Conservation (phyloP, 2,113 vertebrate species). For the Phalacrocorax pelagicus region DNA sequence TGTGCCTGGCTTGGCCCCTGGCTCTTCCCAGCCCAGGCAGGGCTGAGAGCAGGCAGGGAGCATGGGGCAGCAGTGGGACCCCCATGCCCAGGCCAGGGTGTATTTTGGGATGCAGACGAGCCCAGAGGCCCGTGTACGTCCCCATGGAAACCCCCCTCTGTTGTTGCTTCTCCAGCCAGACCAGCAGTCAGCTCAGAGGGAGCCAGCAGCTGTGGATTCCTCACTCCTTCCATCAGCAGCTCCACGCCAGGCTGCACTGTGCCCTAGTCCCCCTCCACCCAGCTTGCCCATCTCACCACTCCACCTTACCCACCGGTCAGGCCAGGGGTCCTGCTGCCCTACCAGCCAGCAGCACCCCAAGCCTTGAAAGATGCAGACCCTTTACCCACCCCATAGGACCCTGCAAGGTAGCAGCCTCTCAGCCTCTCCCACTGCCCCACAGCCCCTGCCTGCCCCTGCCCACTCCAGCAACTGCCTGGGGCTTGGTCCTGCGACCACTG, state of each 20-base stretch:
- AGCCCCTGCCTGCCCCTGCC: background rate
- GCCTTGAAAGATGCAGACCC: fast-evolving
- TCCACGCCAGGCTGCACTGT: background rate
- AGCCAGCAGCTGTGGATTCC: constrained; percentile 65
- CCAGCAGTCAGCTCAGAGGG: background rate
- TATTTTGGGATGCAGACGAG: background rate
- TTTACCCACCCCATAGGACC: fast-evolving
- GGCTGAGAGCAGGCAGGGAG: background rate
- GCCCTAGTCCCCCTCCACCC: fast-evolving
- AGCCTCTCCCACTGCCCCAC: fast-evolving
- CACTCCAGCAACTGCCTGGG: fast-evolving
- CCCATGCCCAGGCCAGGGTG: background rate
- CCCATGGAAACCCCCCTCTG: constrained; percentile 53
- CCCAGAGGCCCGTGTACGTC: background rate
- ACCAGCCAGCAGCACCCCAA: fast-evolving
- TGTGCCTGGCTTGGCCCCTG: background rate
- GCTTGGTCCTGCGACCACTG: fast-evolving
- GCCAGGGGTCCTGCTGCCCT: background rate
- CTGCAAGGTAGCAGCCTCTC: background rate
- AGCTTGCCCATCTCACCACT: too few species aligned
- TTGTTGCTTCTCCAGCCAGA: constrained; percentile 16
- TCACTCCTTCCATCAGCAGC: constrained; percentile 62
- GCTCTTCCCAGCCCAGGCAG: background rate
- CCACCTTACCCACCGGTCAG: too few species aligned
- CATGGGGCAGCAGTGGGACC: background rate